Evolutionary conservation across 2,797 vertebrate species (phyloP).

Genomic region (Apogon hyalosoma): DNA sequence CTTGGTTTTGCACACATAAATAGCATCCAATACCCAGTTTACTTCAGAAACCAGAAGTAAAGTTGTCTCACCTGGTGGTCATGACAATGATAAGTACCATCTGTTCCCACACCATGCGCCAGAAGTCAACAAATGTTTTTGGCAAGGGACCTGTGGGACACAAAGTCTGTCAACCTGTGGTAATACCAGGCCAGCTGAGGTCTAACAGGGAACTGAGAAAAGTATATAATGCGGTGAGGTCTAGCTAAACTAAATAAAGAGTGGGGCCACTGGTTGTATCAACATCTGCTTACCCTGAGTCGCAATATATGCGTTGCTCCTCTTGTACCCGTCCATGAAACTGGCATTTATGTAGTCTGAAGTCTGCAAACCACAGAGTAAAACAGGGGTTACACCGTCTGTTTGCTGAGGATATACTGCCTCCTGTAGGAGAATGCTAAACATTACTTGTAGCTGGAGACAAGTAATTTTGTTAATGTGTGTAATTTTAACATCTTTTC

Average conservation of each 20-base stretch:
- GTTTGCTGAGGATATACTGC: conserved; percentile 14
- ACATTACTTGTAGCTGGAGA: not conserved
- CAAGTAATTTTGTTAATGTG: not conserved
- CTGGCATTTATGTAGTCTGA: conserved; percentile 90
- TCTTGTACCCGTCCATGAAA: conserved; percentile 91
- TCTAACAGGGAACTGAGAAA: not conserved
- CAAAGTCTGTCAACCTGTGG: conserved; percentile 14
- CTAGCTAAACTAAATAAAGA: not conserved
- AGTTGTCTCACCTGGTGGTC: conserved; percentile 86
- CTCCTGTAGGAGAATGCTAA: conserved; percentile 20
- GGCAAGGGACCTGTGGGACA: conserved; percentile 85
- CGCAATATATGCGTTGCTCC: conserved; percentile 87
- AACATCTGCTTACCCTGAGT: conserved; percentile 85
- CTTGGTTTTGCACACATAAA: not conserved
- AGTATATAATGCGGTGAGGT: not conserved
- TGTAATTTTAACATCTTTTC: not conserved
- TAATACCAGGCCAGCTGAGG: not conserved
- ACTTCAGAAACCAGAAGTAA: not conserved
- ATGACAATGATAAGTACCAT: conserved; percentile 90
- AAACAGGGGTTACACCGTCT: not conserved
- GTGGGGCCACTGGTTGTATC: not conserved
- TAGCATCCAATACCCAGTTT: not conserved
- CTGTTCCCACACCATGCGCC: conserved; percentile 91
- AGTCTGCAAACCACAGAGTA: conserved; percentile 74
- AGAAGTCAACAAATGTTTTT: conserved; percentile 90